Percentiles rank a stretch among this genome's conserved stretches.
These are phyloP conservation scores for Zelleria hepariella DNA, from an alignment of 2,888 invertebrate genomes.

Conservation along the genomic window DNA sequence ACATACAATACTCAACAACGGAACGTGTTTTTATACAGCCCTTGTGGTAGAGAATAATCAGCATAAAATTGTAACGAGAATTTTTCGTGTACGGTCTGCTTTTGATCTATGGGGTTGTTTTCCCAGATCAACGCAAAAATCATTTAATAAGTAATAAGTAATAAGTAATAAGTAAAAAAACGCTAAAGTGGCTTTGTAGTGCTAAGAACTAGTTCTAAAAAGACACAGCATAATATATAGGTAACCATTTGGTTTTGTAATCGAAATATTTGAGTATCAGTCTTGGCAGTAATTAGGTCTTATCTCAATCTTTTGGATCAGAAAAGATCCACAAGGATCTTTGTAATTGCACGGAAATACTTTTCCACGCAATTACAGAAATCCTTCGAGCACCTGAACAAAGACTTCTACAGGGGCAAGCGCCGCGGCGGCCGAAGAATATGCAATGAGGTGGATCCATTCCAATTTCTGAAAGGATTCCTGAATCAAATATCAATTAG, in stretches of 20 bases:
- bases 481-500: conserved; percentile 41
- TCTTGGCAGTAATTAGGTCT: no score
- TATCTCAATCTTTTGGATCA: no score
- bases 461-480: conserved; percentile 21
- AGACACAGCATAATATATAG: no score
- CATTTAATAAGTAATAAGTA: no score
- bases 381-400: background rate
- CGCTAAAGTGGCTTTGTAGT: no score
- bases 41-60: conserved; percentile 5
- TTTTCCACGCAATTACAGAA: background rate
- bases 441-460: background rate
- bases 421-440: background rate
- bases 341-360: no score
- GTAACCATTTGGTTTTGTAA: no score
- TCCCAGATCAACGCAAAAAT: background rate
- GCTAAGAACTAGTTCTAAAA: no score
- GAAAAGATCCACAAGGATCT: no score
- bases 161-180: no score
- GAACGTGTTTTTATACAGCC: conserved; percentile 24
- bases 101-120: background rate
- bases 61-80: background rate
- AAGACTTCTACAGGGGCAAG: background rate
- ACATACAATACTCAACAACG: background rate
- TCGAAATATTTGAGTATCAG: no score
- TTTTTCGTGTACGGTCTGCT: background rate